Conservation (phyloP, 2,797 vertebrate species). For the Telmatherina bonti region DNA sequence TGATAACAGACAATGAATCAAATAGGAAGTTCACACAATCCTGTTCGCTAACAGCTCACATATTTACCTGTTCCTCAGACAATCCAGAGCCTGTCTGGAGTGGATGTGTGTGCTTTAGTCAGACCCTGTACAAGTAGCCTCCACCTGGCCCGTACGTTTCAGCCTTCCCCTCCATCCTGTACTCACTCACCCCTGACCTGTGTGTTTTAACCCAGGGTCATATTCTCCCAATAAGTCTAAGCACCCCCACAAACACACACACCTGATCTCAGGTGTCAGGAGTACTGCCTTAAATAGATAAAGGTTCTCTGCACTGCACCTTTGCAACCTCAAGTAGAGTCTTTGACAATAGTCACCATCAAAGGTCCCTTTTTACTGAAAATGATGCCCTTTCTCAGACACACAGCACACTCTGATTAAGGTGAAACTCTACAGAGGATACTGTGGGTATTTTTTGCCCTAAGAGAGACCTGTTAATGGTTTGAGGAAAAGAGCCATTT, state of each 20-base stretch:
- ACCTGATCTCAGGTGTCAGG: constrained; percentile 30
- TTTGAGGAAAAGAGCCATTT: constrained; percentile 50
- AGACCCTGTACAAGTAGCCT: not conserved
- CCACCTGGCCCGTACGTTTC: constrained; percentile 21
- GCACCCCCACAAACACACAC: not conserved
- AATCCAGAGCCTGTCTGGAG: constrained; percentile 18
- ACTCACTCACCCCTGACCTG: constrained; percentile 37
- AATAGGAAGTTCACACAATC: not conserved
- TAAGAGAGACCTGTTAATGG: constrained; percentile 39
- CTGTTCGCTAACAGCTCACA: not conserved
- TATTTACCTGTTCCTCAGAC: constrained; percentile 4
- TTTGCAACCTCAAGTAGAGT: not conserved
- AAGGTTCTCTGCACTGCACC: constrained; percentile 29
- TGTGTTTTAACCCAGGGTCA: constrained; percentile 44
- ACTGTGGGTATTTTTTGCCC: constrained; percentile 10
- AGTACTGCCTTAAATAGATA: constrained; percentile 53
- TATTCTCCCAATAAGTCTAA: constrained; percentile 48
- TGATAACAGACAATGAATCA: not conserved
- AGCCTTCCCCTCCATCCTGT: constrained; percentile 3
- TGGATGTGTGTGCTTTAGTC: no score
- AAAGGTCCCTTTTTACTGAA: constrained; percentile 23
- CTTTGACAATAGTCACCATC: constrained; percentile 21
- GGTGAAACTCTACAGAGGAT: constrained; percentile 17
- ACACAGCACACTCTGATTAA: constrained; percentile 37
- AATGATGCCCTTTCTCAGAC: constrained; percentile 40